phyloP scores from a whole-genome alignment of 2,888 invertebrate genomes.

The Copidosoma aretas region DNA sequence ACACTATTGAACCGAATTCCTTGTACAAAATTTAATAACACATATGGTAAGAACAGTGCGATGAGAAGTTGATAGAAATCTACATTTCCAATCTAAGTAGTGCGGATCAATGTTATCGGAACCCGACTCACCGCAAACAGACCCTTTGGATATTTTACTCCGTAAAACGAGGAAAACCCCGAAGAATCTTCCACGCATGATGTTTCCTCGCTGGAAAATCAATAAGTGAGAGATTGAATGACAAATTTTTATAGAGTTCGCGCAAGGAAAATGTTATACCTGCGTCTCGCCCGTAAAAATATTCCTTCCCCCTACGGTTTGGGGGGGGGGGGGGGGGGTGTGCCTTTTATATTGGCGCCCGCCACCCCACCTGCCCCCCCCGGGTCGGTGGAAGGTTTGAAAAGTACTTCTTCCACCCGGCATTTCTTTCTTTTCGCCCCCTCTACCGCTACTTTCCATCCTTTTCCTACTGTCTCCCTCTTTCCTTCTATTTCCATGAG shows the following conservation, averaged over 20 bases:
- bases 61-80: no score
- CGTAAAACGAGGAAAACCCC: no score
- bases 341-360: conserved; percentile 15
- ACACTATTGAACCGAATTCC: no score
- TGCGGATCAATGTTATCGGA: no score
- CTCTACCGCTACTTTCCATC: conserved; percentile 5
- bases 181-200: no score
- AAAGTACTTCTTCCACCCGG: conserved; percentile 33
- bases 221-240: conserved; percentile 11
- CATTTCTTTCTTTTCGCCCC: conserved; percentile 15
- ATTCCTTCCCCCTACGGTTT: conserved; percentile 5
- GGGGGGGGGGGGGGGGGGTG: background rate
- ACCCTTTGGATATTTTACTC: no score
- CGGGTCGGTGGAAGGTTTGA: conserved; percentile 18
- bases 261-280: conserved; percentile 8
- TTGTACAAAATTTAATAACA: no score
- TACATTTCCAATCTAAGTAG: no score
- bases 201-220: background rate
- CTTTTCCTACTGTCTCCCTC: background rate
- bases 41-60: no score
- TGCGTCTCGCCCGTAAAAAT: background rate
- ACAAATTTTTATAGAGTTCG: background rate
- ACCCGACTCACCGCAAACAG: no score
- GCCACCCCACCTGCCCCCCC: no score
- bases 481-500: background rate